A percentile compares a stretch with the other conserved stretches of the same genome.
Evolutionary conservation across 2,888 invertebrate species (phyloP).

Genomic region (Lasioglossum oenotherae): DNA sequence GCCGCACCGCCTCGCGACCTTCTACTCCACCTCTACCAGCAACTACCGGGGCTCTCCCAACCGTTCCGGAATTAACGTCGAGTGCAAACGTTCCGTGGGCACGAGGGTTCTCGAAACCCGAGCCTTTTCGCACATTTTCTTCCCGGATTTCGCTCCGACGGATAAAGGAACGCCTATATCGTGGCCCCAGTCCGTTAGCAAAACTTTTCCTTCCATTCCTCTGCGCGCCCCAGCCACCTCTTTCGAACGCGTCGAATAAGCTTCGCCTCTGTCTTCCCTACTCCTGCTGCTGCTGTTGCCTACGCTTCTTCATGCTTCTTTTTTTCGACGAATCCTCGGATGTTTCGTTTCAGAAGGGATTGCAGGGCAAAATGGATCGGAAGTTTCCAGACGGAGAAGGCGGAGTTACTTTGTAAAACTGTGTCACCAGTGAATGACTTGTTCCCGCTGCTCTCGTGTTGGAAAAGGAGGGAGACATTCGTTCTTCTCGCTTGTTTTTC

Average conservation of each 20-base stretch:
- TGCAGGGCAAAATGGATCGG: constrained; percentile 10
- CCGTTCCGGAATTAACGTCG: constrained; percentile 64
- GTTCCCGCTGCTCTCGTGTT: no score
- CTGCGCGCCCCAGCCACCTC: background rate
- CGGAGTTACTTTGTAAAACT: background rate
- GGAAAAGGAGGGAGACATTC: background rate
- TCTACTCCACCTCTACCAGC: constrained; percentile 26
- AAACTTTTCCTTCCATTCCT: constrained; percentile 13
- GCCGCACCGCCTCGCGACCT: background rate
- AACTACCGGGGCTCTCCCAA: constrained; percentile 22
- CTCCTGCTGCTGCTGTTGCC: background rate
- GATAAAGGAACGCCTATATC: constrained; percentile 43
- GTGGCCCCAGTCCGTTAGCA: constrained; percentile 20
- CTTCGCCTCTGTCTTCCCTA: background rate
- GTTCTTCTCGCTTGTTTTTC: background rate
- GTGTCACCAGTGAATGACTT: constrained; percentile 6
- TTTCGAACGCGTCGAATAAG: background rate
- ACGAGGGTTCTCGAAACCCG: constrained; percentile 54
- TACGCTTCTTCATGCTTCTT: background rate
- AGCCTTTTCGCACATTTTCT: constrained; percentile 57
- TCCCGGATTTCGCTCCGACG: constrained; percentile 44
- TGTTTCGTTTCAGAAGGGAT: background rate
- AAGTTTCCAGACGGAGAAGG: background rate
- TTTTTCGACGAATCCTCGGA: background rate
- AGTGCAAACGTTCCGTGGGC: constrained; percentile 56